A percentile compares a stretch with the other conserved stretches of the same genome.
Conservation (phyloP, 2,888 invertebrate genomes). For the Napeogenes inachia region DNA sequence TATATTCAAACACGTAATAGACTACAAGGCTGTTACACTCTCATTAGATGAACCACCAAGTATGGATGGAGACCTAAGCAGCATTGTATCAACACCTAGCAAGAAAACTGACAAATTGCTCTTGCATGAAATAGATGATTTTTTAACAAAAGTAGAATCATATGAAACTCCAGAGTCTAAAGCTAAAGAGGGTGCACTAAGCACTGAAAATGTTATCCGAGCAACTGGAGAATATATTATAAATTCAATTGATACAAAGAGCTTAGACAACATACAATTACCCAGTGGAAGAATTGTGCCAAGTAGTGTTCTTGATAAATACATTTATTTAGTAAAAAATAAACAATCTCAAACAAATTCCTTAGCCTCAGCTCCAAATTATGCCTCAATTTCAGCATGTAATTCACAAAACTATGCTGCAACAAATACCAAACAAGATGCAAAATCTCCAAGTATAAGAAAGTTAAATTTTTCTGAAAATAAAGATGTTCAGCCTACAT, state of each 20-base stretch:
- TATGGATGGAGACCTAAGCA: constrained; percentile 72
- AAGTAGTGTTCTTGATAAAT: constrained; percentile 61
- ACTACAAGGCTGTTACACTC: constrained; percentile 24
- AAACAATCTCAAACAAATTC: constrained; percentile 36
- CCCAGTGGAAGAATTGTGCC: constrained; percentile 59
- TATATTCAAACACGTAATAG: not conserved
- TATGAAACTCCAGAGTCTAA: constrained; percentile 63
- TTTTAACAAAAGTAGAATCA: constrained; percentile 65
- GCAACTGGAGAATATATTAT: constrained; percentile 63
- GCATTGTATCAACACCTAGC: constrained; percentile 66
- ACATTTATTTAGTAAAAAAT: constrained; percentile 67
- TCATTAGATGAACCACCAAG: constrained; percentile 49
- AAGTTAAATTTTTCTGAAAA: constrained; percentile 57
- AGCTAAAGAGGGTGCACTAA: constrained; percentile 43
- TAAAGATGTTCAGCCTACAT: constrained; percentile 65
- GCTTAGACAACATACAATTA: constrained; percentile 47
- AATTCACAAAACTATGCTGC: constrained; percentile 13
- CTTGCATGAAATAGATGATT: constrained; percentile 71
- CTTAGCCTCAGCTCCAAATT: not conserved
- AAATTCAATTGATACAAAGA: constrained; percentile 53
- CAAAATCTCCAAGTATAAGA: constrained; percentile 54
- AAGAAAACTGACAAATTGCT: constrained; percentile 67
- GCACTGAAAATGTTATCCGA: constrained; percentile 61
- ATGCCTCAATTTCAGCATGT: constrained; percentile 1
- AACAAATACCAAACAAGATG: constrained; percentile 34